Base-by-base conservation (phyloP, 2,888 invertebrate species). In the Dryococelus australis region DNA sequence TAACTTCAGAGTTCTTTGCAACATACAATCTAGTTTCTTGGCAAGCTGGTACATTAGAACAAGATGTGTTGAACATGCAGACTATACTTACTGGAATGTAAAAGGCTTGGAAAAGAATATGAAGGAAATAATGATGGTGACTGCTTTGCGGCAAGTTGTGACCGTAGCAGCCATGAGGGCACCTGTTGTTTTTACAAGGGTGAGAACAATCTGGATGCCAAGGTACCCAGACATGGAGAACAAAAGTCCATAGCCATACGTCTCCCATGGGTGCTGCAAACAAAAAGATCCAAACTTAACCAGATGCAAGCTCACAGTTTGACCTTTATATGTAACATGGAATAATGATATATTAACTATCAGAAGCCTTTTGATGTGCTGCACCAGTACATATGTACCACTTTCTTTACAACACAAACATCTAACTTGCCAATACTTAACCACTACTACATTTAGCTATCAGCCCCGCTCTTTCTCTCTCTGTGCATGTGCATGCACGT, bases 131-230 rank as follows among this genome's bases (percentile, higher is more conserved):
- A 97, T 94, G 87, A 99, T 98, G 5, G 99, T 98, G 27, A 99
- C 94, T 0, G 98, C 98, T 93, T 99, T 99, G 85, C 98, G 93
- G 91, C 96, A 97, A 0, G 97, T 98, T 20, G 98, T 98, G 0
- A 98, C 97, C 0, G 99, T 99, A 0, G 98, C 99, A 0, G 99
- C 98, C 78, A 97, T 95, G 27, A 99, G 96, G 13, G 99, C 99
- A 53, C 99, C 99, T 91, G 96, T 96, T 65, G 96, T 96, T 90
- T 97, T 94, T 0, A 99, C 98, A 88, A 98, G 92, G 0, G 97
- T 97, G 43, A 99, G 93, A 8, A 99, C 99, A 78, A 99, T 96
- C 92, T 98, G 98, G 86, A 99, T 95, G 0, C 99, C 99, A 90
- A 98, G 93, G 92, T 99, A 99, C 0, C 99, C 99, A 43, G 97